Evolutionary conservation across 2,113 vertebrate genomes (phyloP), one percentile per base, ranked within the genome.

Genomic region (Carassius auratus): DNA sequence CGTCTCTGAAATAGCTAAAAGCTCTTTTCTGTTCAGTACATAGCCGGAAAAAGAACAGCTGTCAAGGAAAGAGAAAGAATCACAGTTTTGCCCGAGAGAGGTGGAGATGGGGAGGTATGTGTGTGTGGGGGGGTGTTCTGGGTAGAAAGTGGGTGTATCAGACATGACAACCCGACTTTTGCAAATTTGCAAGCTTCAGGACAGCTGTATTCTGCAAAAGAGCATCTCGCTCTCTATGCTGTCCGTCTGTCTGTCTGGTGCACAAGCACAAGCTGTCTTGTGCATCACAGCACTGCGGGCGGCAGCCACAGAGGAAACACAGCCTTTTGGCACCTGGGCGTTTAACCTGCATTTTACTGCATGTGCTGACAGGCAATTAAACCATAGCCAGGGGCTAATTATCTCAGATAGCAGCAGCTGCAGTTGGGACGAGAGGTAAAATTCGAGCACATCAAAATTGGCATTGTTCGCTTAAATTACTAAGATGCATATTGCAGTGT

Each of bases 91-190:
- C 57, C 3, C 8, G 52, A 73, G 45, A 38, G 21, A 17, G 3
- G 26, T 3, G 30, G 30, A 30, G 30, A 30, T 30, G 30, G 30
- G 30, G 30, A 30, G 30, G 30, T 30, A 1, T 30, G 30, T 30
- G 30, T 30, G 30, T 30, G 30, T n/a, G 30, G 4, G 21, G n/a
- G 23, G 42, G n/a, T 36, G 75, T 5, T 38, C n/a, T 50, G 52
- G 61, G 82, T 38, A 59, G 23, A 86, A 85, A 74, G 77, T 82
- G 78, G 76, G 83, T 76, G 81, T 84, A 84, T 85, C 50, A 66
- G 88, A 89, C 88, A 87, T 88, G 81, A 89, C 74, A 84, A 90
- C 81, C 84, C 82, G 85, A 86, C 86, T 86, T 83, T 89, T 66
- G 23, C 26, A 83, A 86, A 89, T 87, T 76, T 87, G 84, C 84